Base-by-base conservation (phyloP, 2,797 vertebrate species). In the Sciaenops ocellatus region DNA sequence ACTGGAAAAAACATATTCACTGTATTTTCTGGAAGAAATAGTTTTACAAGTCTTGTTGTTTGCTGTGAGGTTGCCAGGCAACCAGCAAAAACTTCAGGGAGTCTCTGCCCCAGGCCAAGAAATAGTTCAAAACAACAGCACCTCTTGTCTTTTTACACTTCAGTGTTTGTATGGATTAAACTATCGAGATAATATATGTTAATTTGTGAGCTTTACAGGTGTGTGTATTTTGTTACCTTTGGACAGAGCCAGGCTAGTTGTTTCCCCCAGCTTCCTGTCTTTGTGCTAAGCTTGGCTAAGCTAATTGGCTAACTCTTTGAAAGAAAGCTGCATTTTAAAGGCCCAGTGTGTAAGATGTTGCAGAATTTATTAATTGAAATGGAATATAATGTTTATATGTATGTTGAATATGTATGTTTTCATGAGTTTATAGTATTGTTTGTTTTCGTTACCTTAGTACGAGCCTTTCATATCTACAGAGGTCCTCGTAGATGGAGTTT, bases 1-100 rank as follows among this genome's bases (percentile, higher is more conserved):
- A 76, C 50, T 48, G 41, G 1, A 60, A 70, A 44, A 75, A 66
- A 42, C 44, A 51, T 47, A 47, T 48, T 74, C 26, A 6, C 1
- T 50, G 50, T 8, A n/a, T 28, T 57, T 16, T 20, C 54, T 57
- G 24, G n/a, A 52, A 52, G 52, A 2, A 63, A 64, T 24, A 26
- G 22, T 64, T 59, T 46, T 30, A 57, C 26, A 51, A 34, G 26
- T 46, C 50, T 51, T 65, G 69, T 69, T 5, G 26, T 80, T 18
- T 1, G 9, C 34, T 3, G 26, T 17, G 18, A 22, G 28, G 68
- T 38, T 78, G 24, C 34, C 46, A 17, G 26, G 15, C 30, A 82
- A 57, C 17, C 15, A 62, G 54, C n/a, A 1, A 61, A 63, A 46
- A 41, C 22, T 3, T 74, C 3, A 55, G 48, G 26, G 69, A 42